Percentiles rank a stretch among this genome's conserved stretches.
Evolutionary conservation across 2,113 vertebrate species (phyloP).

Genomic region (Nyctereutes procyonoides): DNA sequence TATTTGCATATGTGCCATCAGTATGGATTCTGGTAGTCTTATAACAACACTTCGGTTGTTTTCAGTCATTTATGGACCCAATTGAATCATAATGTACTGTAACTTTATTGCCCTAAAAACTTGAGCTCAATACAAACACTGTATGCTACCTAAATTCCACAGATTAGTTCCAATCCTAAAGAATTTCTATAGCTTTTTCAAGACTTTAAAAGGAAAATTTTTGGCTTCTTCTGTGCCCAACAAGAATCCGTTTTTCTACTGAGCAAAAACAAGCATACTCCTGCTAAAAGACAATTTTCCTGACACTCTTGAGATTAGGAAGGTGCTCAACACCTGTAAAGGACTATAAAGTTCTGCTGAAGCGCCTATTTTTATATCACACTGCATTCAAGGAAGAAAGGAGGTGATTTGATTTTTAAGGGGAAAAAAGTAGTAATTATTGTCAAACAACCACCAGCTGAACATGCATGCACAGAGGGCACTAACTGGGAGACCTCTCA

Average conservation of each 20-base stretch:
- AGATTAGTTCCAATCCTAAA: background rate
- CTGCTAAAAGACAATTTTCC: background rate
- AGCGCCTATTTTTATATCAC: background rate
- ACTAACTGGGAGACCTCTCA: background rate
- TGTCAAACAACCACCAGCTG: background rate
- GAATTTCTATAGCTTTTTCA: background rate
- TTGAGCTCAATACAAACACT: background rate
- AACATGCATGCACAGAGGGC: conserved; percentile 61
- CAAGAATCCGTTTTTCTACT: background rate
- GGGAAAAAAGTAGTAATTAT: background rate
- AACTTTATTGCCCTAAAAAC: conserved; percentile 8
- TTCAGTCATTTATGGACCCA: background rate
- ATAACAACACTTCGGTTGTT: background rate
- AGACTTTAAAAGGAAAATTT: background rate
- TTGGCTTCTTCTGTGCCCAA: background rate
- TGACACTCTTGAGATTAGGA: background rate
- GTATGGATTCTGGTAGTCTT: background rate
- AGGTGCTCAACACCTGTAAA: background rate
- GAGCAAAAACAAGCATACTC: conserved; percentile 4
- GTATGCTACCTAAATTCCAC: conserved; percentile 22
- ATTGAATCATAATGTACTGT: background rate
- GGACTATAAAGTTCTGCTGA: background rate
- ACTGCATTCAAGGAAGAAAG: background rate
- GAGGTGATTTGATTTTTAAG: background rate
- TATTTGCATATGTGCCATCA: background rate